A percentile compares a stretch with the other conserved stretches of the same genome.
Evolutionary conservation across 2,797 vertebrate genomes (phyloP).

Genomic region (Oryzias sinensis): DNA sequence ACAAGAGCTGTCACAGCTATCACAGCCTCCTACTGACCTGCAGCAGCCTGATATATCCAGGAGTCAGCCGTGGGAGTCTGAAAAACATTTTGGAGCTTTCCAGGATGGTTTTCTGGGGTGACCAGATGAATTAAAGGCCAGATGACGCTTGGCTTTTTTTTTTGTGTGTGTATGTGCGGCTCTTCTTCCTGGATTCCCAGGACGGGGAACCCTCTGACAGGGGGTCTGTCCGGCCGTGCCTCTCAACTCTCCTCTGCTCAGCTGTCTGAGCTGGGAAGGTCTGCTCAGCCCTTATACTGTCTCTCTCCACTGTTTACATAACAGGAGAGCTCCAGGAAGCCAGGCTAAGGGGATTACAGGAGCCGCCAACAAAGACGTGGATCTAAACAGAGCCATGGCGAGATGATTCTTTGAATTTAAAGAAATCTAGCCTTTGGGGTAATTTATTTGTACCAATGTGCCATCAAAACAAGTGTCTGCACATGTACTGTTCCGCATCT

Average conservation of each 20-base stretch:
- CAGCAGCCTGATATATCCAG: conserved; percentile 71
- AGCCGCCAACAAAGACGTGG: conserved; percentile 40
- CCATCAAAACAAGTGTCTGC: background rate
- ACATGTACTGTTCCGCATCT: background rate
- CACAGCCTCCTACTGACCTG: conserved; percentile 61
- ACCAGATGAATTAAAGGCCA: conserved; percentile 6
- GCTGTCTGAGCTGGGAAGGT: conserved; percentile 29
- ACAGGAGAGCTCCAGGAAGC: conserved; percentile 48
- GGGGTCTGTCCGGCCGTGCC: conserved; percentile 11
- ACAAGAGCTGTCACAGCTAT: background rate
- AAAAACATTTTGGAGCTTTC: conserved; percentile 61
- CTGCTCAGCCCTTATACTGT: conserved; percentile 48
- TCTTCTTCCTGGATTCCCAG: conserved; percentile 51
- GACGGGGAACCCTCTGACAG: conserved; percentile 36
- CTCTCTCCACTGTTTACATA: conserved; percentile 56
- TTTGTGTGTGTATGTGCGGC: background rate
- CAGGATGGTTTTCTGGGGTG: conserved; percentile 13
- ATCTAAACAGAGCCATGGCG: conserved; percentile 18
- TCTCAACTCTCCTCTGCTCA: conserved; percentile 22
- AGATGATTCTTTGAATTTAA: background rate
- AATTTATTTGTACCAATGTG: background rate
- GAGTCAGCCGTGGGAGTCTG: conserved; percentile 65
- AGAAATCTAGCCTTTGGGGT: background rate
- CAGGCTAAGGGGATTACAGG: conserved; percentile 68
- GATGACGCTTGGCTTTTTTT: conserved; percentile 5